phyloP scores from a whole-genome alignment of 2,113 vertebrate genomes.

The Gobius niger region DNA sequence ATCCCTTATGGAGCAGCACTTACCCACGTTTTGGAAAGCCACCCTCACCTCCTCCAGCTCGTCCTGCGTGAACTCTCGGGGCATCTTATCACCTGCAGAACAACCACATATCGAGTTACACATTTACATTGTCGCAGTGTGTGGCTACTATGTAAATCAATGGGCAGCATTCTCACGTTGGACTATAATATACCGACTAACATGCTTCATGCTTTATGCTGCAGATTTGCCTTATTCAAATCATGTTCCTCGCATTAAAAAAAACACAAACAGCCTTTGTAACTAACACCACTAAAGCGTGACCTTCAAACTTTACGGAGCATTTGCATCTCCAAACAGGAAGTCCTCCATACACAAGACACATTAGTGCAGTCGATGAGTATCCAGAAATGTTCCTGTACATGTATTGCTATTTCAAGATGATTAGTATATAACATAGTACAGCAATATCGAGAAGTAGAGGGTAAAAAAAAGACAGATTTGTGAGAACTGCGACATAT shows the following conservation, averaged over 20 bases:
- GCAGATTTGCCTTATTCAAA: not conserved
- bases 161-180: too few species aligned
- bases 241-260: not conserved
- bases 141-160: too few species aligned
- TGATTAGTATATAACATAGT: too few species aligned
- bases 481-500: too few species aligned
- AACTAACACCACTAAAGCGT: not conserved
- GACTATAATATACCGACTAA: too few species aligned
- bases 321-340: not conserved
- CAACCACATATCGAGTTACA: not conserved
- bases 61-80: constrained; percentile 59
- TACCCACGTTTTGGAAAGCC: constrained; percentile 88
- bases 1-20: constrained; percentile 53
- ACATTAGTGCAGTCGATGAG: not conserved
- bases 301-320: not conserved
- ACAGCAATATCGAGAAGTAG: too few species aligned
- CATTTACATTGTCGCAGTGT: too few species aligned
- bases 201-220: too few species aligned
- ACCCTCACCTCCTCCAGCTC: constrained; percentile 88
- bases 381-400: too few species aligned
- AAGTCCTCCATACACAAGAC: not conserved
- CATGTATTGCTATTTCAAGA: too few species aligned
- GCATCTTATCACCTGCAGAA: constrained; percentile 49
- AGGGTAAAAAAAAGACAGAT: too few species aligned
- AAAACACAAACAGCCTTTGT: not conserved